phyloP scores from a whole-genome alignment of 2,888 invertebrate genomes.

The Aleiodes leptofemur region DNA sequence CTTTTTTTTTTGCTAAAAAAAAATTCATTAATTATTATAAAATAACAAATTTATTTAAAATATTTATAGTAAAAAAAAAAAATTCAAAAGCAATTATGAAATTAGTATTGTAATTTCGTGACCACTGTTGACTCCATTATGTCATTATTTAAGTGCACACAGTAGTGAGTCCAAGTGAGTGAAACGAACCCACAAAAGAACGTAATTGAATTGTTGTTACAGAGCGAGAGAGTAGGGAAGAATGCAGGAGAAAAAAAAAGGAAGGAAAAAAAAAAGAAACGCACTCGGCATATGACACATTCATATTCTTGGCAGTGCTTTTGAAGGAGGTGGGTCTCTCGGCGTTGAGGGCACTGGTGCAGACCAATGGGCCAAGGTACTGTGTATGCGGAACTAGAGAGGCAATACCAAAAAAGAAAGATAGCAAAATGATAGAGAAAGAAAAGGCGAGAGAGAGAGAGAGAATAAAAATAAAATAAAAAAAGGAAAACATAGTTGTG shows the following conservation, averaged over 20 bases:
- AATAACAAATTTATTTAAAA: too few relatives aligned
- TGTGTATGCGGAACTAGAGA: constrained; percentile 40
- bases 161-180: not conserved
- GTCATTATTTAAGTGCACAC: constrained; percentile 53
- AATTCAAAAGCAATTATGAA: constrained; percentile 52
- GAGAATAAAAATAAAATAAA: not conserved
- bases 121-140: constrained; percentile 74
- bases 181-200: constrained; percentile 20
- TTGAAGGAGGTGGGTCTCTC: constrained; percentile 53
- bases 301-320: constrained; percentile 72
- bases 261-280: too few relatives aligned
- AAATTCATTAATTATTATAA: too few relatives aligned
- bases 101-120: constrained; percentile 75
- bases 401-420: constrained; percentile 18
- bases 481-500: constrained; percentile 4
- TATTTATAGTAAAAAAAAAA: not conserved
- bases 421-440: not conserved
- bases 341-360: constrained; percentile 68
- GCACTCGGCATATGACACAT: constrained; percentile 60
- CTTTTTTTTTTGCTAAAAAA: too few relatives aligned
- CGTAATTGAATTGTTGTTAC: constrained; percentile 31
- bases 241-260: not conserved
- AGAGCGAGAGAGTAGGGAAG: constrained; percentile 34
- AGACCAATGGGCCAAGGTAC: constrained; percentile 65
- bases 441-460: constrained; percentile 18